Base-by-base conservation (phyloP, 2,888 invertebrate genomes). In the Neocrepidodera transversa region DNA sequence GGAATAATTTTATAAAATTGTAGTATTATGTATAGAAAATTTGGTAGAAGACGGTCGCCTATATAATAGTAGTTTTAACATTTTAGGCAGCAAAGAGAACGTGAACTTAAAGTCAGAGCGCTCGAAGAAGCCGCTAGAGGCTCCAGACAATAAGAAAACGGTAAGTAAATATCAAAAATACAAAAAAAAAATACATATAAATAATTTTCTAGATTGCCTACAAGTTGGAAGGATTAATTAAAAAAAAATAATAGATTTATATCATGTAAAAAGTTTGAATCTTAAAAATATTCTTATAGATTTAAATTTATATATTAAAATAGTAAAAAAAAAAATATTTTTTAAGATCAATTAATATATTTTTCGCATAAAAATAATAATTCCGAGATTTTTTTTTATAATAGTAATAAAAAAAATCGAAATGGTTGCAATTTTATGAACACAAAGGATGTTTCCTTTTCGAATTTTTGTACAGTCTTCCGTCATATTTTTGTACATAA, bases 61-160 rank as follows among this genome's bases (percentile, higher is more conserved):
- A 60, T 66, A 69, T 70, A 67, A 67, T 69, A 64, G 68, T 60
- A 71, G 69, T 70, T 71, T 67, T 71, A 68, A 54, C 60, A 71
- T 70, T 72, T 70, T 68, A 79, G 79, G 71, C 91, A 91, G 84
- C 91, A 92, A 81, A 87, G 92, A 71, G 92, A 92, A 75, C 85
- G 92, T 68, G 92, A 93, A 82, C 85, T 92, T 74, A 92, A 92
- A 83, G 90, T 92, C 75, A 86, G 92, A 75, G 91, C 91, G 67
- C 82, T 92, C 72, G 92, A 92, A 82, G 92, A 92, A 82, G 92
- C 93, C 67, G 91, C 92, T 68, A 85, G 92, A 75, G 90, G 87
- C 74, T 86, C 86, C 68, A 80, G 86, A 75, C 67, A 66, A 63
- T 74, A 72, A 70, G 42, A 23, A 42, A 54, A 43, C 35, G 38